These are phyloP conservation scores for Pseudomyrmex pallidus DNA, from an alignment of 1,140 invertebrate species.

Conservation along the genomic window DNA sequence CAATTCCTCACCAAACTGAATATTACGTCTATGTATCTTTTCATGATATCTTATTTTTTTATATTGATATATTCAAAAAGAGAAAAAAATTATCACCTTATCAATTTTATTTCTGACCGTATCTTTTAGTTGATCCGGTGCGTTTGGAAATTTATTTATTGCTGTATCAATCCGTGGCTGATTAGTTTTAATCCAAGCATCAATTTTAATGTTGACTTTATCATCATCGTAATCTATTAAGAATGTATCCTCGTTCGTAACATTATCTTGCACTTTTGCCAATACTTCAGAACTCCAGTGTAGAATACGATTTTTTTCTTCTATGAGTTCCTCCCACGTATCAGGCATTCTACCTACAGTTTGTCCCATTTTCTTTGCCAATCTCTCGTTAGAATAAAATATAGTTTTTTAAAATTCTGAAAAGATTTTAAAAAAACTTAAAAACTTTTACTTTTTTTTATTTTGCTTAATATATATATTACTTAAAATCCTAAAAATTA, in stretches of 20 bases:
- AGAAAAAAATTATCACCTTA: slow-evolving; percentile 58
- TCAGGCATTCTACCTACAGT: slow-evolving; percentile 72
- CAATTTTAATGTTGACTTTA: slow-evolving; percentile 68
- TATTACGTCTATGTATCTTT: background rate
- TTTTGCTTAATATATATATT: no score
- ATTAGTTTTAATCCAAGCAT: slow-evolving; percentile 66
- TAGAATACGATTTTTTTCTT: slow-evolving; percentile 71
- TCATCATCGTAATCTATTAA: slow-evolving; percentile 69
- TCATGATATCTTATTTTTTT: slow-evolving; percentile 4
- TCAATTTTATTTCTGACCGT: slow-evolving; percentile 34
- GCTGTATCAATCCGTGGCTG: slow-evolving; percentile 28
- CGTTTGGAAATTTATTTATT: slow-evolving; percentile 32
- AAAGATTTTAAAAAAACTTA: no score
- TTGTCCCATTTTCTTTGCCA: slow-evolving; percentile 71
- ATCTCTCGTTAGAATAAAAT: background rate
- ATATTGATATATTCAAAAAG: background rate
- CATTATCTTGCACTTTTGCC: slow-evolving; percentile 70
- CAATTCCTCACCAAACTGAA: slow-evolving; percentile 61
- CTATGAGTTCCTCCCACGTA: slow-evolving; percentile 64
- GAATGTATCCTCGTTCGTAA: slow-evolving; percentile 71
- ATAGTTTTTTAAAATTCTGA: no score
- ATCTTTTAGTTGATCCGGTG: background rate
- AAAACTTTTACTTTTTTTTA: no score
- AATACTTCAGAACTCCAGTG: slow-evolving; percentile 76
- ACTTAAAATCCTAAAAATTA: no score